phyloP scores from a whole-genome alignment of 2,888 invertebrate genomes.

The Arenicola marina region DNA sequence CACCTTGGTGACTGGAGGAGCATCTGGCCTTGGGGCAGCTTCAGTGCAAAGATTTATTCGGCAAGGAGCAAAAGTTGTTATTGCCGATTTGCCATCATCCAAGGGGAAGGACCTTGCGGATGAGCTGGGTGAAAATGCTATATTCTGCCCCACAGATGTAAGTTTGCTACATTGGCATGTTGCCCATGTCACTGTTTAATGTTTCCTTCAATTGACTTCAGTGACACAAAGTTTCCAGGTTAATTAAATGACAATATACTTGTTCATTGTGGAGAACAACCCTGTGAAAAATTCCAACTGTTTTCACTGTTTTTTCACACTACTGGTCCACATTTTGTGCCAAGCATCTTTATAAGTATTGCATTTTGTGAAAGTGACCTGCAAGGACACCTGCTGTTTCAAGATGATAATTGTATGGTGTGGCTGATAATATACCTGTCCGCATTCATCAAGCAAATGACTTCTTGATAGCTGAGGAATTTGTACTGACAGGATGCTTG shows the following conservation, averaged over 20 bases:
- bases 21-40: constrained; percentile 91
- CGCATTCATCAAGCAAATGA: too few relatives aligned
- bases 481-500: too few relatives aligned
- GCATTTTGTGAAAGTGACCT: too few relatives aligned
- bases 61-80: constrained; percentile 83
- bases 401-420: too few relatives aligned
- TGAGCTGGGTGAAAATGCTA: constrained; percentile 71
- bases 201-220: neutral
- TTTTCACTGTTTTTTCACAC: too few relatives aligned
- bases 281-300: too few relatives aligned
- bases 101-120: constrained; percentile 79
- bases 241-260: neutral
- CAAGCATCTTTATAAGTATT: too few relatives aligned
- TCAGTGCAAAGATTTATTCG: constrained; percentile 83
- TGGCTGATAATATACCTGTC: too few relatives aligned
- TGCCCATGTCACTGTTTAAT: neutral
- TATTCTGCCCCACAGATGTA: constrained; percentile 85
- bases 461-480: too few relatives aligned
- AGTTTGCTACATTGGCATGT: constrained; percentile 3
- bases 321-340: too few relatives aligned
- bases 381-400: too few relatives aligned
- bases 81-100: constrained; percentile 86
- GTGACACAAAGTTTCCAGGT: neutral
- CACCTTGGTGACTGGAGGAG: constrained; percentile 89
- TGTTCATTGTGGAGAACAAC: too few relatives aligned